A percentile compares a stretch with the other conserved stretches of the same genome.
phyloP scores from a whole-genome alignment of 2,113 vertebrate species.

The Solea solea region DNA sequence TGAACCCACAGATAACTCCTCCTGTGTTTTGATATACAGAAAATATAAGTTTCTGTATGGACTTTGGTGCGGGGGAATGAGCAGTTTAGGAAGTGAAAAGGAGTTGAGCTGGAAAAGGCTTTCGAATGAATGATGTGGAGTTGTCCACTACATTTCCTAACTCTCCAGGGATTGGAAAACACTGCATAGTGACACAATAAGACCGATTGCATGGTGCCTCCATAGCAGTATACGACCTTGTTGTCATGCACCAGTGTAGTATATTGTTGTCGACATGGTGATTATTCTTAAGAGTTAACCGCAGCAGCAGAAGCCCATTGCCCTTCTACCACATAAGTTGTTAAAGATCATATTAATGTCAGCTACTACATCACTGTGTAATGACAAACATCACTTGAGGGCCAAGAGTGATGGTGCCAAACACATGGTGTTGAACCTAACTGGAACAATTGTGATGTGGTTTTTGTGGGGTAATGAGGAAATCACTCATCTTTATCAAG shows the following conservation, averaged over 20 bases:
- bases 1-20: too few species aligned
- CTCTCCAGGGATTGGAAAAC: neutral
- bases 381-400: neutral
- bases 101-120: too few species aligned
- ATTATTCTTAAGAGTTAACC: neutral
- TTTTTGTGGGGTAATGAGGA: neutral
- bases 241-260: neutral
- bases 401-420: neutral
- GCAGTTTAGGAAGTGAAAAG: too few species aligned
- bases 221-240: neutral
- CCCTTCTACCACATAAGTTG: neutral
- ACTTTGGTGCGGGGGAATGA: too few species aligned
- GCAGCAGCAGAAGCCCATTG: neutral
- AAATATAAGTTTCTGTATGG: too few species aligned
- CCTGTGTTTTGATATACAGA: too few species aligned
- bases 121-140: too few species aligned
- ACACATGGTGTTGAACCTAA: neutral
- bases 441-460: neutral
- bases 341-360: neutral
- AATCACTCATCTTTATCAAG: neutral
- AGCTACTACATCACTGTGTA: conserved; percentile 3
- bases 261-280: neutral
- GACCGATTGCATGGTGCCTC: neutral
- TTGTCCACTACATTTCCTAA: neutral
- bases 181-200: neutral